These are phyloP conservation scores for Alsophila aescularia DNA, from an alignment of 2,888 invertebrate species.

Conservation along the genomic window DNA sequence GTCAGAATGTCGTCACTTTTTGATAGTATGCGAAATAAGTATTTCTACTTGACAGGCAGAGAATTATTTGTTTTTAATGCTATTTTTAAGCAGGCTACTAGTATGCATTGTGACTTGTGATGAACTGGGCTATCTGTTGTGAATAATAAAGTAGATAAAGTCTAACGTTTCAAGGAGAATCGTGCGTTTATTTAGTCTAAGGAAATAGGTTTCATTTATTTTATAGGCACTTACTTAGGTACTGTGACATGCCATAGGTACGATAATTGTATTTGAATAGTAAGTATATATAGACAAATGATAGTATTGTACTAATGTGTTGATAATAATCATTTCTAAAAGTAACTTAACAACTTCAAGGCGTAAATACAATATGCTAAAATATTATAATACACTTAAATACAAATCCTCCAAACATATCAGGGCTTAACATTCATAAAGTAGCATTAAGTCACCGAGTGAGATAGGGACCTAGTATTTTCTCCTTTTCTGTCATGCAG, in stretches of 20 bases:
- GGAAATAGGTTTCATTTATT: background rate
- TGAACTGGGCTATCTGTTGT: slow-evolving; percentile 9
- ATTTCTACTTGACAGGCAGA: background rate
- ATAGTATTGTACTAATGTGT: no score
- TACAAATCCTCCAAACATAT: slow-evolving; percentile 9
- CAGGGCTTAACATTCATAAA: slow-evolving; percentile 18
- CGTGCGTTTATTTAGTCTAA: background rate
- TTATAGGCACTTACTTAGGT: background rate
- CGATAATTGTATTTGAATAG: no score
- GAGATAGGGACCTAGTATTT: slow-evolving; percentile 30
- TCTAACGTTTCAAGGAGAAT: background rate
- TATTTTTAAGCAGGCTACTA: slow-evolving; percentile 6
- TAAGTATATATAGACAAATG: no score
- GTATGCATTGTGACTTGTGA: slow-evolving; percentile 1
- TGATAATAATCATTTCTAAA: background rate
- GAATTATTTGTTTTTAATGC: slow-evolving; percentile 9
- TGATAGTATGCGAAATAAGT: slow-evolving; percentile 17
- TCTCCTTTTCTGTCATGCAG: slow-evolving; percentile 33
- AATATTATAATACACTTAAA: slow-evolving; percentile 5
- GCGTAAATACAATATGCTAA: background rate
- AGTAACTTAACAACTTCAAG: background rate
- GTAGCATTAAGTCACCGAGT: slow-evolving; percentile 24
- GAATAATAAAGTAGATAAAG: slow-evolving; percentile 3
- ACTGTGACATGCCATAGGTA: no score
- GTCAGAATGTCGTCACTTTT: slow-evolving; percentile 32